Evolutionary conservation across 1,140 invertebrate genomes (phyloP), one percentile per base, ranked within the genome.

Genomic region (Drosophila tropicalis): DNA sequence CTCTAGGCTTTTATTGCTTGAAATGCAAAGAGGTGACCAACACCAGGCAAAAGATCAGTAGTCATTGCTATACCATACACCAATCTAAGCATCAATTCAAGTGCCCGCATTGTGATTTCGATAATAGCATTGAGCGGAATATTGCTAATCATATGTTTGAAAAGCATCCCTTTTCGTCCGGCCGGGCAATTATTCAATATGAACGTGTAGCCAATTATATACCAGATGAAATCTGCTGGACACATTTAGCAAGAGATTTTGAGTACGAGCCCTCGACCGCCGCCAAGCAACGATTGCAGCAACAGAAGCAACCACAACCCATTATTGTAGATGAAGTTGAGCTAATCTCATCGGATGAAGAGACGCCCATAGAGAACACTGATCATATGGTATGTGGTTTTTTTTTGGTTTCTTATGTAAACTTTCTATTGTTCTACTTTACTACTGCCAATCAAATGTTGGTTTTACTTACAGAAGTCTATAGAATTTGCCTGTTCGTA

Each of bases 321-420:
- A 9, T 2, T 1, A 3, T 22, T 1, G n/a, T 76, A 5, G 71
- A 66, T 13, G 62, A 47, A 9, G 72, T 86, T 36, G 83, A 82
- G 25, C 54, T 86, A 10, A 29, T 76, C n/a, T 62, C 81, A n/a
- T 81, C 78, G 3, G 78, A 81, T 15, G 74, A 86, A 5, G 81
- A 83, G n/a, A 15, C 56, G 41, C 39, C 54, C 0, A 6, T n/a
- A 19, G 73, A 70, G 22, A 55, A 69, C 2, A 12, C 9, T 15
- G 44, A 54, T 5, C 56, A 25, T 22, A n/a, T 15, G 10, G 56
- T 71, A 54, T n/a, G n/a, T n/a, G n/a, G n/a, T 10, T 12, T 17
- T 19, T 10, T 34, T 58, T 19, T 29, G 2, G 2, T 55, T 39
- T 47, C 6, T 15, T 5, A 6, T 29, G 25, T 29, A 29, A 29